A percentile compares a stretch with the other conserved stretches of the same genome.
Conservation (phyloP, 2,888 invertebrate genomes). For the Pseudococcus jackbeardsleyi region DNA sequence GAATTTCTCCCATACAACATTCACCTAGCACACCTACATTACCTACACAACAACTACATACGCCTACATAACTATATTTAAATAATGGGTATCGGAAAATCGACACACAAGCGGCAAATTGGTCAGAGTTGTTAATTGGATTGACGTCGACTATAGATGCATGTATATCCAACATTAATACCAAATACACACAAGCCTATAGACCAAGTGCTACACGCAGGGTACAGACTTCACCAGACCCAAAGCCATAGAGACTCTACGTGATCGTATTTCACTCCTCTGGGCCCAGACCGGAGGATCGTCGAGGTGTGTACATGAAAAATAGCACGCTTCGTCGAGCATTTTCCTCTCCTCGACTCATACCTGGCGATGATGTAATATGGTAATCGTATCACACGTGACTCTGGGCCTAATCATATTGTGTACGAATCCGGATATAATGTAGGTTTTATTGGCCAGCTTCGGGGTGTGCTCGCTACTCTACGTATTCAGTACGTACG, state of each 20-base stretch:
- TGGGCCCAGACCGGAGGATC: background rate
- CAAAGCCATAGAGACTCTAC: conserved; percentile 16
- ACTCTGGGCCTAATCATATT: conserved; percentile 37
- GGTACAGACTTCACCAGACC: background rate
- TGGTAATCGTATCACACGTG: conserved; percentile 43
- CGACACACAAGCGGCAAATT: no score
- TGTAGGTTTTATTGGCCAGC: conserved; percentile 5
- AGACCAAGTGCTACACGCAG: background rate
- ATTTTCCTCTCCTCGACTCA: background rate
- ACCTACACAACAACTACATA: no score
- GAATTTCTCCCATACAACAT: no score
- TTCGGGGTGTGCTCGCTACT: background rate
- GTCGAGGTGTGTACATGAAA: background rate
- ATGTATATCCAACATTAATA: no score
- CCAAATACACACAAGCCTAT: no score
- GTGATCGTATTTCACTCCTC: background rate
- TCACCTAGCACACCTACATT: no score
- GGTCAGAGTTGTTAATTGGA: no score
- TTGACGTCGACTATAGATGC: no score
- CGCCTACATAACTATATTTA: no score
- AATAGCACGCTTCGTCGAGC: conserved; percentile 11
- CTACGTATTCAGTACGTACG: no score
- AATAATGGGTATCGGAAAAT: no score
- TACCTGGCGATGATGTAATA: conserved; percentile 18
- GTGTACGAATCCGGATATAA: conserved; percentile 34